Evolutionary conservation across 2,113 vertebrate species (phyloP), one percentile per base, ranked within the genome.

Genomic region (Leptobrachium leishanense): DNA sequence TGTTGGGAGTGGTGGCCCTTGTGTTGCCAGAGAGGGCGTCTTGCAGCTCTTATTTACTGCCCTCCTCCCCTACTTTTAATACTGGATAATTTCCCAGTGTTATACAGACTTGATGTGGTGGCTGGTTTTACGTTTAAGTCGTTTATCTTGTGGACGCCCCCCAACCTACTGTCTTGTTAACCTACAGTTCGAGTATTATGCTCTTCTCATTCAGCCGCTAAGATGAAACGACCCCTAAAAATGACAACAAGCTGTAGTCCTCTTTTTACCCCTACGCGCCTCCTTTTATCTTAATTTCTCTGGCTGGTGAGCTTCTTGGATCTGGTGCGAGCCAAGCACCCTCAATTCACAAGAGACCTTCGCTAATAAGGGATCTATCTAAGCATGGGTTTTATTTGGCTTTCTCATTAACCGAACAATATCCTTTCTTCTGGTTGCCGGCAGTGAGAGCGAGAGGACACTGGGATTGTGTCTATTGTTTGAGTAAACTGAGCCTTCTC

Each of bases 401-500:
- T 76, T 76, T 76, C 65, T 68, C 53, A 76, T 76, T 76, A 76
- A 40, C 6, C 5, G 4, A 42, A 68, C 75, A 76, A 76, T 76
- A 41, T 57, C 75, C 75, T 50, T 55, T 42, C 13, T 53, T 40
- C 5, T 4, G 40, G 39, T 41, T 12, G 4, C 57, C 15, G 6
- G 41, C 15, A 41, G n/a, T 13, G 70, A 75, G 66, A 65, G 74
- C 82, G 66, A 9, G 79, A 74, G 73, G 72, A 46, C 76, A 72
- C 66, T 67, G 68, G 46, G 70, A 31, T 71, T 64, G 64, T 82
- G 77, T 77, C 82, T 77, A 84, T 88, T 86, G 82, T 84, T 82
- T 89, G 80, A 87, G 85, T 85, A 85, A 87, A 85, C 84, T 72
- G 82, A 88, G 88, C 76, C 83, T 68, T 85, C 66, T 54, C 84